Percentiles rank a stretch among this genome's conserved stretches.
phyloP scores from a whole-genome alignment of 2,113 vertebrate genomes.

The Bungarus multicinctus region DNA sequence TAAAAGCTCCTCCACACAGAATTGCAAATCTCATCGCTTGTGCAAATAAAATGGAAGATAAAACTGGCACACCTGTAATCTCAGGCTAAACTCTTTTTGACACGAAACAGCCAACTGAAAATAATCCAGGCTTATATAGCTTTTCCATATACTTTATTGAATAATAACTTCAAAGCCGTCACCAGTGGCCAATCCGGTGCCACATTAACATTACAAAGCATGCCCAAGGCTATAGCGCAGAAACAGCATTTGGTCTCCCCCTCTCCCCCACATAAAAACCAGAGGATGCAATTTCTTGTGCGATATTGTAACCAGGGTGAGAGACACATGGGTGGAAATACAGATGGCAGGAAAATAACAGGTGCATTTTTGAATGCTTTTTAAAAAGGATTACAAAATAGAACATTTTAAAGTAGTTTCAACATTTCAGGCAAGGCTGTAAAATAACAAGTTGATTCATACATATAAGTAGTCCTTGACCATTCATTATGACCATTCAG shows the following conservation, averaged over 20 bases:
- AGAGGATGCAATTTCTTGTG: no score
- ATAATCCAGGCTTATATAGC: neutral
- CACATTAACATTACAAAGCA: neutral
- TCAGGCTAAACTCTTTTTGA: neutral
- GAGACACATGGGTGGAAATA: neutral
- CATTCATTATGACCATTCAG: neutral
- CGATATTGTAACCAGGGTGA: neutral
- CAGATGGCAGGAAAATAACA: neutral
- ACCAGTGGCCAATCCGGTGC: no score
- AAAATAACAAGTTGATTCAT: neutral
- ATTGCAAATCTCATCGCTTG: neutral
- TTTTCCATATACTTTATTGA: neutral
- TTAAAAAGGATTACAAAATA: neutral
- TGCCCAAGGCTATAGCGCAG: neutral
- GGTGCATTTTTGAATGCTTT: neutral
- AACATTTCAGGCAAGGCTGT: neutral
- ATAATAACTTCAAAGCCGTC: neutral
- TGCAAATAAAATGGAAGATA: neutral
- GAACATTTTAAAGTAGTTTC: no score
- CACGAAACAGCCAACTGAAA: neutral
- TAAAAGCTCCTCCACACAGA: neutral
- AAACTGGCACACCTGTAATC: neutral
- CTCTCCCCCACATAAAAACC: neutral
- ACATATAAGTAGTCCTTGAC: neutral
- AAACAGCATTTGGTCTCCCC: neutral